Conservation (phyloP, 1,140 invertebrate species). For the Fopius arisanus region DNA sequence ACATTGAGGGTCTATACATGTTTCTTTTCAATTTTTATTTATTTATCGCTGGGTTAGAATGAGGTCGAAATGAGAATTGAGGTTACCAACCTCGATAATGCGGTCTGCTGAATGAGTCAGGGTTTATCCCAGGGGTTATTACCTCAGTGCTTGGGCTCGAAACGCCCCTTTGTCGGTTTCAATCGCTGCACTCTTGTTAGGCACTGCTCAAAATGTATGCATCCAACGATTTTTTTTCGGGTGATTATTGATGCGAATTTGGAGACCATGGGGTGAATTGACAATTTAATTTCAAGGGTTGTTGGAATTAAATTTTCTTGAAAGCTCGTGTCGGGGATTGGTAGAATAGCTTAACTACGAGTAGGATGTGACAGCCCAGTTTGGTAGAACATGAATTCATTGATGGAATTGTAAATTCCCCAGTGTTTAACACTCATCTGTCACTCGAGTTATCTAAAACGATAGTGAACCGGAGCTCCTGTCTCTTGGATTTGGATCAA, state of each 20-base stretch:
- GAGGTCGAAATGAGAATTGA: not conserved
- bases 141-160: conserved; percentile 8
- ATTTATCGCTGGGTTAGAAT: not conserved
- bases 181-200: not conserved
- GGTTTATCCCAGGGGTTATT: conserved; percentile 4
- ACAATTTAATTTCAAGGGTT: too few species aligned
- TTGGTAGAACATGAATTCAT: not conserved
- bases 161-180: conserved; percentile 15
- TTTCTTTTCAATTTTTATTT: not conserved
- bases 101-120: conserved; percentile 22
- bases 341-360: too few species aligned
- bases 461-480: not conserved
- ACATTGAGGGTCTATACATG: not conserved
- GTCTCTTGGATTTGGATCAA: not conserved
- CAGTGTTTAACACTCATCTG: not conserved
- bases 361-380: not conserved
- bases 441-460: not conserved
- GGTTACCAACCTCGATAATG: conserved; percentile 18
- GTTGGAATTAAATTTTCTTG: too few species aligned
- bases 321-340: too few species aligned
- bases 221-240: too few species aligned
- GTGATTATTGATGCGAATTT: too few species aligned
- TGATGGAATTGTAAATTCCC: too few species aligned
- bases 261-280: too few species aligned
- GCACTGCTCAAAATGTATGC: not conserved